Base-by-base conservation (phyloP, 2,797 vertebrate genomes). In the Ctenosaura bakeri region DNA sequence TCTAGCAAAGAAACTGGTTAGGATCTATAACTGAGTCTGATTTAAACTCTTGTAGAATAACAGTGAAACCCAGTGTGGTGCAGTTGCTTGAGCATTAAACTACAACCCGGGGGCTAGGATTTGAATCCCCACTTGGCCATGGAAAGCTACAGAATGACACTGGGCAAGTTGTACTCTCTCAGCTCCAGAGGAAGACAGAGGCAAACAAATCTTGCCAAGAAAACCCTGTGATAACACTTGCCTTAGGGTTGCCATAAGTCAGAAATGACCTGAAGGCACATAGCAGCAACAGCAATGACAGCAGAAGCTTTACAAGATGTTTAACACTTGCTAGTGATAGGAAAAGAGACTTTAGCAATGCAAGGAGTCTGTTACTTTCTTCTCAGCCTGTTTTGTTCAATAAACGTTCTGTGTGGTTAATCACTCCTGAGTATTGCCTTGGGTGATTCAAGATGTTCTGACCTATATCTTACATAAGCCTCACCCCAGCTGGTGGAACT, bases 391-490 rank as follows among this genome's bases (percentile, higher is more conserved):
- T 54, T 85, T 56, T 22, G 24, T 74, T 73, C 35, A 86, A 77
- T 86, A 29, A 86, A 77, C 69, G 56, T 86, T 62, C 73, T 9
- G 1, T 42, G 6, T 86, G 73, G 69, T 42, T 85, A 85, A 85
- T 85, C 74, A 54, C 50, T 85, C 73, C 73, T 86, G 71, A 86
- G 54, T 77, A 62, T 86, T 38, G 71, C 71, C 54, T 9, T 62
- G 74, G 38, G 56, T 64, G 74, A 66, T 59, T 73, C 69, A 85
- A 85, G 46, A 74, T 50, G 50, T 74, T 74, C 52, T 73, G 54
- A 62, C 73, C 26, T 59, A 62, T 38, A 76, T 86, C 14, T 77
- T 86, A 74, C 26, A 8, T 69, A 46, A 88, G 38, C 66, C 9
- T 32, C 14, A 83, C 6, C 26, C 82, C 52, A n/a, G 18, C 35